A percentile compares a stretch with the other conserved stretches of the same genome.
Evolutionary conservation across 1,140 invertebrate genomes (phyloP).

Genomic region (Camponotus pennsylvanicus): DNA sequence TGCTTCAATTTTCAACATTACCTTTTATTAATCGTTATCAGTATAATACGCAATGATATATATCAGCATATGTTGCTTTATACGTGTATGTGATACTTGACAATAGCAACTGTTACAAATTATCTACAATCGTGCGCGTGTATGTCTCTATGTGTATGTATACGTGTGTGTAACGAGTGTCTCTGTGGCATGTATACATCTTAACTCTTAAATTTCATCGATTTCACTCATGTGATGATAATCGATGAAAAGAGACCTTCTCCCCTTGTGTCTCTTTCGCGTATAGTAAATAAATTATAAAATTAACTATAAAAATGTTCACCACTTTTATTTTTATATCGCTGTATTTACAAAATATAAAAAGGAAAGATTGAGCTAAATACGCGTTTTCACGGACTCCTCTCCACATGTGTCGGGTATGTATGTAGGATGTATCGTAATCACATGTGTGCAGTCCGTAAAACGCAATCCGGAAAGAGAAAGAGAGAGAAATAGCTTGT

Average conservation of each 20-base stretch:
- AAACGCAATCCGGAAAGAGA: slow-evolving; percentile 39
- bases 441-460: slow-evolving; percentile 18
- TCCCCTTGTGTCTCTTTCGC: slow-evolving; percentile 55
- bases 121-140: slow-evolving; percentile 83
- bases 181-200: slow-evolving; percentile 44
- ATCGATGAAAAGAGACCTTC: slow-evolving; percentile 63
- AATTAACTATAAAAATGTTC: slow-evolving; percentile 82
- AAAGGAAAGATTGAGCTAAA: slow-evolving; percentile 72
- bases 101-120: slow-evolving; percentile 85
- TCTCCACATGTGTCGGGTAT: not conserved
- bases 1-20: slow-evolving; percentile 82
- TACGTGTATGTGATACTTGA: slow-evolving; percentile 82
- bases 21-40: slow-evolving; percentile 85
- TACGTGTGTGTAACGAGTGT: slow-evolving; percentile 55
- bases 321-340: slow-evolving; percentile 74
- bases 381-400: slow-evolving; percentile 39
- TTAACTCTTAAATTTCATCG: slow-evolving; percentile 42
- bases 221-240: slow-evolving; percentile 24
- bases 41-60: slow-evolving; percentile 83
- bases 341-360: slow-evolving; percentile 82
- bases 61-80: slow-evolving; percentile 69
- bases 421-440: not conserved
- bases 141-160: slow-evolving; percentile 63
- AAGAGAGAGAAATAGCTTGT: slow-evolving; percentile 24
- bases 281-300: slow-evolving; percentile 84